phyloP scores from a whole-genome alignment of 2,797 vertebrate species.

The Sternotherus odoratus region DNA sequence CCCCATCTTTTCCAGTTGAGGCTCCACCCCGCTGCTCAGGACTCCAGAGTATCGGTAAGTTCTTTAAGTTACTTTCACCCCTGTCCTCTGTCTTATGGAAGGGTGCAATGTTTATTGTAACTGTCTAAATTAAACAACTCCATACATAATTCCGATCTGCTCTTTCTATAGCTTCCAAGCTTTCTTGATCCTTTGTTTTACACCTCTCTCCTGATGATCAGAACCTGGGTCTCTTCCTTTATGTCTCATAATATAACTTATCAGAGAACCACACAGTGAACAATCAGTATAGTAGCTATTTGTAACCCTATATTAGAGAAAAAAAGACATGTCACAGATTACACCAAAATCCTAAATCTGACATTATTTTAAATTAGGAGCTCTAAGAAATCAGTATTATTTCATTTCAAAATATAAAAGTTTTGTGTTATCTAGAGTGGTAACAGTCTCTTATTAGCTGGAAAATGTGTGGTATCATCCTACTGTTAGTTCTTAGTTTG shows the following conservation, averaged over 20 bases:
- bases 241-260: background rate
- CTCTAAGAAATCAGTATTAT: background rate
- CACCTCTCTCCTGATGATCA: background rate
- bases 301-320: background rate
- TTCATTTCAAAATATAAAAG: background rate
- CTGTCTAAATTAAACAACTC: background rate
- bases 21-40: too few species aligned
- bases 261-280: background rate
- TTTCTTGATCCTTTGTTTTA: background rate
- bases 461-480: too few species aligned
- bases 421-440: too few species aligned
- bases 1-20: too few species aligned
- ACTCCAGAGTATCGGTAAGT: too few species aligned
- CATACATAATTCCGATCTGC: background rate
- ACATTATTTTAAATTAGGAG: background rate
- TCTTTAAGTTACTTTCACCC: too few species aligned
- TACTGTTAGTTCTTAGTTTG: background rate
- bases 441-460: background rate
- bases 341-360: background rate
- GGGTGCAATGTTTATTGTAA: accelerated
- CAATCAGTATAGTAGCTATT: accelerated
- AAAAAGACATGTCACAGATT: background rate
- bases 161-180: background rate
- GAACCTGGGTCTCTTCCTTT: background rate
- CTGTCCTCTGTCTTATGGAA: background rate